Evolutionary conservation across 2,113 vertebrate species (phyloP).

Genomic region (Orthonyx spaldingii): DNA sequence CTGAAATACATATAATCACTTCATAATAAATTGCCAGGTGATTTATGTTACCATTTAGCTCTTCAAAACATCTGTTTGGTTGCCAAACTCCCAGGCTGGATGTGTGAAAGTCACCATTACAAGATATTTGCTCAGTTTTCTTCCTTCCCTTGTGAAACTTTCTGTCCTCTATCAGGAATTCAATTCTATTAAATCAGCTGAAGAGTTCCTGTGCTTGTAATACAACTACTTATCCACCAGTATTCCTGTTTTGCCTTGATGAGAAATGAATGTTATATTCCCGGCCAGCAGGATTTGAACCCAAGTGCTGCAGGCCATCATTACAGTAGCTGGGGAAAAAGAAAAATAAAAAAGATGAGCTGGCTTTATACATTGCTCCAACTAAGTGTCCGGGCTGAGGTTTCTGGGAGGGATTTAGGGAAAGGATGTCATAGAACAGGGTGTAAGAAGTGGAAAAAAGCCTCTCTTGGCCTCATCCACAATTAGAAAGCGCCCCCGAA

Average conservation of each 20-base stretch:
- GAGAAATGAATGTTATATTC: background rate
- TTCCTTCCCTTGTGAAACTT: background rate
- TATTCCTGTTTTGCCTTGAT: background rate
- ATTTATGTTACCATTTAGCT: conserved; percentile 7
- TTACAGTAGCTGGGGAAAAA: background rate
- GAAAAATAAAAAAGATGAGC: no score
- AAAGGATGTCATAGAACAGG: background rate
- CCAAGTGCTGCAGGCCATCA: background rate
- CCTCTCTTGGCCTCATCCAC: background rate
- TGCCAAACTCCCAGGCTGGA: background rate
- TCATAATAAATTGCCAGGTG: background rate
- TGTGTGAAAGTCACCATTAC: background rate
- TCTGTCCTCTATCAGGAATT: background rate
- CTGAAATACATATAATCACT: background rate
- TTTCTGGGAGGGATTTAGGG: background rate
- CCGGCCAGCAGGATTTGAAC: background rate
- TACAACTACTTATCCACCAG: background rate
- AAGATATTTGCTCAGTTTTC: background rate
- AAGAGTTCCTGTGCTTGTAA: background rate
- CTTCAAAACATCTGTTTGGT: background rate
- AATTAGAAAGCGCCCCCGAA: background rate
- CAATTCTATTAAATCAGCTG: background rate
- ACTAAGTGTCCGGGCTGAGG: background rate
- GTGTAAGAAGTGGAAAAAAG: background rate
- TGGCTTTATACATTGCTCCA: background rate